Evolutionary conservation across 64 coral and sea anemone species (phyloP).

Genomic region (Montipora foliosa): DNA sequence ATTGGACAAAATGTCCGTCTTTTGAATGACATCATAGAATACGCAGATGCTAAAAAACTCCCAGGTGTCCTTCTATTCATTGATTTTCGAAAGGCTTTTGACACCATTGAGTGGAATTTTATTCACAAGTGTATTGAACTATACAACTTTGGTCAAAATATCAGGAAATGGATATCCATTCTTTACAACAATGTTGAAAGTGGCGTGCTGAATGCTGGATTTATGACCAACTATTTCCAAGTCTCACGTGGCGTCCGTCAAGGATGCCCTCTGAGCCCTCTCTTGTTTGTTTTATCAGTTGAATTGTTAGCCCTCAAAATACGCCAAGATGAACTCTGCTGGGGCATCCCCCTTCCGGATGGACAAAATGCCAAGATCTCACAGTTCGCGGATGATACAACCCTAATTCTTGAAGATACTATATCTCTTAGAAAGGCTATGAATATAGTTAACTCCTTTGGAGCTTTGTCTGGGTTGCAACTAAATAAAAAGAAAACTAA

Average conservation of each 20-base stretch:
- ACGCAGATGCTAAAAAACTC: background rate
- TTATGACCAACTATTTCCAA: background rate
- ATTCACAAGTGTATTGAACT: background rate
- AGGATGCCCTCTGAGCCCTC: conserved; percentile 50
- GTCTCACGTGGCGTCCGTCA: conserved; percentile 43
- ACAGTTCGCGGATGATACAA: no score
- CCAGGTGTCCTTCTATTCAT: background rate
- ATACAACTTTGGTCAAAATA: background rate
- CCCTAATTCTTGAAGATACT: no score
- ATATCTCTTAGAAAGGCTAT: no score
- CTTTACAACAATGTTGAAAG: background rate
- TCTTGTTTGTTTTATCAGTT: conserved; percentile 1
- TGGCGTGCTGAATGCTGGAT: background rate
- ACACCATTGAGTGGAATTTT: background rate
- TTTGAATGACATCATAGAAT: background rate
- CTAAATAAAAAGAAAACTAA: background rate
- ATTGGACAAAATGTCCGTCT: background rate
- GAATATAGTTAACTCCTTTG: no score
- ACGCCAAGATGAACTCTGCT: no score
- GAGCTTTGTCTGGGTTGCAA: background rate
- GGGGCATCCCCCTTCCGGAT: no score
- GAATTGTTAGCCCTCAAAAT: no score
- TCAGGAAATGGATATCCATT: background rate
- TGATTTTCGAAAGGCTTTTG: background rate
- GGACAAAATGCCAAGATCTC: no score